Conservation (phyloP, 1,140 invertebrate genomes). For the Drosophila busckii region DNA sequence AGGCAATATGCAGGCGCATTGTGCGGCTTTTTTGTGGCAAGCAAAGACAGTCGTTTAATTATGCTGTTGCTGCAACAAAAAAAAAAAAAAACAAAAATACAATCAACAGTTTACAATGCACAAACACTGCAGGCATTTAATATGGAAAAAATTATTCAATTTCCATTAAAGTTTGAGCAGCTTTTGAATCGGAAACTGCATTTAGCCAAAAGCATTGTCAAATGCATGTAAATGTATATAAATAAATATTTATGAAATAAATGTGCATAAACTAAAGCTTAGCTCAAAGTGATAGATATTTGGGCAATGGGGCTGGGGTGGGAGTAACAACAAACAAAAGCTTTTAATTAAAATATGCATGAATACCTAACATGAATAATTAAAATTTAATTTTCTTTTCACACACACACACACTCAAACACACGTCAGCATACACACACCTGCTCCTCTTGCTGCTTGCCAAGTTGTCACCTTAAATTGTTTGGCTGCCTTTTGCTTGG, state of each 20-base stretch:
- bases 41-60: constrained; percentile 41
- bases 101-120: too few species aligned
- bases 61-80: constrained; percentile 22
- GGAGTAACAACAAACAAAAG: constrained; percentile 49
- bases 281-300: background rate
- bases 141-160: too few species aligned
- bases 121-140: too few species aligned
- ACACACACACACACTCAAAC: background rate
- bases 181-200: too few species aligned
- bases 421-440: background rate
- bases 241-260: constrained; percentile 67
- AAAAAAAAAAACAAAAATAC: background rate
- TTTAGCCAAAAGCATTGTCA: constrained; percentile 29
- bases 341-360: constrained; percentile 75
- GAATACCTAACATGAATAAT: constrained; percentile 68
- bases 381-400: constrained; percentile 69
- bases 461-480: constrained; percentile 39
- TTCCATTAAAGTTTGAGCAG: too few species aligned
- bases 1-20: constrained; percentile 67
- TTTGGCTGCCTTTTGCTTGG: constrained; percentile 8
- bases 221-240: constrained; percentile 33
- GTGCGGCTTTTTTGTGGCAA: constrained; percentile 30
- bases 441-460: background rate
- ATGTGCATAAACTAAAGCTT: constrained; percentile 46
- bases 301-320: background rate